These are phyloP conservation scores for Streptopelia turtur DNA, from an alignment of 2,797 vertebrate species.

Conservation along the genomic window DNA sequence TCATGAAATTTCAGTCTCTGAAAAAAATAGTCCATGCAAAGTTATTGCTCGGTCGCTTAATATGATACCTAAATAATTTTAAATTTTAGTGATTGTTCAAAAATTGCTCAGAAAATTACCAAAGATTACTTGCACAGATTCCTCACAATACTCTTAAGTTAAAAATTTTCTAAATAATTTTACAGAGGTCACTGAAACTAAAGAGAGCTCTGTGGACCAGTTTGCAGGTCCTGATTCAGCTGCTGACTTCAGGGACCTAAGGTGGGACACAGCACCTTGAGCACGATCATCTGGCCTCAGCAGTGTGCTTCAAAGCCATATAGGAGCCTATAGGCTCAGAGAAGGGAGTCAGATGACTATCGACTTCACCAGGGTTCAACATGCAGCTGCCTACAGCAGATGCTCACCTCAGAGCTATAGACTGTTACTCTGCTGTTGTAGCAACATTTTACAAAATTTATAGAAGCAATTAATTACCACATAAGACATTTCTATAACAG, in stretches of 20 bases:
- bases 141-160: not conserved
- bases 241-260: not conserved
- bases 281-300: not conserved
- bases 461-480: not conserved
- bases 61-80: not conserved
- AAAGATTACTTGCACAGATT: not conserved
- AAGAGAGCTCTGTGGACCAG: not conserved
- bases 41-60: not conserved
- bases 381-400: not conserved
- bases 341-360: not conserved
- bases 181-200: not conserved
- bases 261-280: not conserved
- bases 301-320: not conserved
- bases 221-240: not conserved
- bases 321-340: not conserved
- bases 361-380: not conserved
- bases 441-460: not conserved
- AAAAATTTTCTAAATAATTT: not conserved
- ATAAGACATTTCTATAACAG: not conserved
- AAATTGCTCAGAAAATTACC: not conserved
- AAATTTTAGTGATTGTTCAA: not conserved
- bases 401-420: not conserved
- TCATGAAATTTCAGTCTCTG: not conserved
- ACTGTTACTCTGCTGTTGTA: not conserved
- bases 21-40: not conserved